phyloP scores from a whole-genome alignment of 2,113 vertebrate species.

The Galbula dea region DNA sequence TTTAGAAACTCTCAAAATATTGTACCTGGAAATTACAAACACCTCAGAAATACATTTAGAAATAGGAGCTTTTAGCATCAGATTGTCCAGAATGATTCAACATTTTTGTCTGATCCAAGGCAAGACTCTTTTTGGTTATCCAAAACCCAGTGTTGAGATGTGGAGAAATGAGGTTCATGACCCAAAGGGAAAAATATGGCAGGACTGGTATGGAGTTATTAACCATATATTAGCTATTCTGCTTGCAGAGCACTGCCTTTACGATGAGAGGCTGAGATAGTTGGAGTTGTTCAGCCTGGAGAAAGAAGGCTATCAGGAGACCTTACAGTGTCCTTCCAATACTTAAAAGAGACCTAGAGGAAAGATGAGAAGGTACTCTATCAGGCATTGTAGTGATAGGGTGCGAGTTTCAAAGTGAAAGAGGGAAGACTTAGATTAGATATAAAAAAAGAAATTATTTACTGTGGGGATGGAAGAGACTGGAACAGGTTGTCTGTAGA shows the following conservation, averaged over 20 bases:
- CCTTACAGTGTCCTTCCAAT: neutral
- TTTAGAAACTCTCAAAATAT: neutral
- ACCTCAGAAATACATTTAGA: neutral
- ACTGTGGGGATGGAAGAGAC: too few species aligned
- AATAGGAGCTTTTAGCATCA: rapidly evolving
- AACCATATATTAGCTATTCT: neutral
- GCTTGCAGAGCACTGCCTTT: too few species aligned
- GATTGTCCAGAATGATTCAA: neutral
- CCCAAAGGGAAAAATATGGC: neutral
- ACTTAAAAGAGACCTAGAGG: too few species aligned
- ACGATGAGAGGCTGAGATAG: too few species aligned
- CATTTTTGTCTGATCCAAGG: neutral
- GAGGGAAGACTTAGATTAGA: too few species aligned
- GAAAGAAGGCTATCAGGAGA: neutral
- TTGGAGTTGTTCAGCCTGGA: neutral
- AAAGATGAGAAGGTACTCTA: too few species aligned
- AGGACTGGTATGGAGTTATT: neutral
- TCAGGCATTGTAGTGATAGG: too few species aligned
- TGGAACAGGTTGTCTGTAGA: too few species aligned
- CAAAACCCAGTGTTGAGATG: rapidly evolving
- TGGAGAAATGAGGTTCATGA: rapidly evolving
- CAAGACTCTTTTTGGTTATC: neutral
- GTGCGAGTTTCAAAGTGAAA: too few species aligned
- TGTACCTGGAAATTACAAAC: neutral
- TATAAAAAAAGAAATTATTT: too few species aligned